Evolutionary conservation across 2,113 vertebrate genomes (phyloP).

Genomic region (Speoplatyrhinus poulsoni): DNA sequence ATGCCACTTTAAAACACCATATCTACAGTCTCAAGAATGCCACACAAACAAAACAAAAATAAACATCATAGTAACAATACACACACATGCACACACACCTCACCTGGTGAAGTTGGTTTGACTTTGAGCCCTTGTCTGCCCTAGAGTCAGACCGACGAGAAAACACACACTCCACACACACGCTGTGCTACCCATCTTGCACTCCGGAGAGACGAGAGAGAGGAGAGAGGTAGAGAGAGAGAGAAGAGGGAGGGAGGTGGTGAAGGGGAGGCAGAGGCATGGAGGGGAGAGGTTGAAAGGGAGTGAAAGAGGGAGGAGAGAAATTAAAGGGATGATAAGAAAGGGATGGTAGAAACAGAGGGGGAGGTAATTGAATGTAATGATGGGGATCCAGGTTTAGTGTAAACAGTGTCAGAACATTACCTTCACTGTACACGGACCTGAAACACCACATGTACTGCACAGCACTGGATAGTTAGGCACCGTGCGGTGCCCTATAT

Average conservation of each 20-base stretch:
- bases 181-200: constrained; percentile 67
- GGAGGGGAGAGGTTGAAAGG: constrained; percentile 19
- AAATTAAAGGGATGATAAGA: constrained; percentile 10
- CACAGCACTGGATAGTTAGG: not conserved
- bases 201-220: constrained; percentile 30
- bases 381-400: constrained; percentile 24
- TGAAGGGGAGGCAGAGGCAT: constrained; percentile 11
- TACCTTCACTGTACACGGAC: constrained; percentile 3
- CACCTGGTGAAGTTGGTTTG: constrained; percentile 73
- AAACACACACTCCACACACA: constrained; percentile 48
- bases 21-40: constrained; percentile 45
- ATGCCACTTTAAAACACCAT: not conserved
- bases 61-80: not conserved
- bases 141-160: constrained; percentile 55
- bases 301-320: constrained; percentile 20
- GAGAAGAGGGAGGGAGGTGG: constrained; percentile 19
- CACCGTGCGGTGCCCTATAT: too few relatives aligned
- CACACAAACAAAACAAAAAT: not conserved
- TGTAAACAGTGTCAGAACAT: not conserved
- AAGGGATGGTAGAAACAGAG: constrained; percentile 3
- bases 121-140: constrained; percentile 70
- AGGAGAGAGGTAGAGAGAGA: constrained; percentile 41
- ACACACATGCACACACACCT: not conserved
- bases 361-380: constrained; percentile 7
- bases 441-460: constrained; percentile 14